Base-by-base conservation (phyloP, 2,888 invertebrate species). In the Asteroscopus sphinx region DNA sequence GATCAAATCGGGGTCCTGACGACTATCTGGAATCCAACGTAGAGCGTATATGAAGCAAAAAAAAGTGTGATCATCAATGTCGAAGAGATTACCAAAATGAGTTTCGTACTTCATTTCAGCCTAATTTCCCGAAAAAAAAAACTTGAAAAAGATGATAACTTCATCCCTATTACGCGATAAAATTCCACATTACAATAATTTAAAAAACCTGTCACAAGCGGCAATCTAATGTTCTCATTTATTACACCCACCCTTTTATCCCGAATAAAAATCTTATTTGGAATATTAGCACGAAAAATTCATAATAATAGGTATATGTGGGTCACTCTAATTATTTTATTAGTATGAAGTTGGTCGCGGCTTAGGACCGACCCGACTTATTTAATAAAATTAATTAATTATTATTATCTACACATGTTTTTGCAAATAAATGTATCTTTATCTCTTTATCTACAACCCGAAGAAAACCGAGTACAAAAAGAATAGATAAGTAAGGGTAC, bases 331-430 rank as follows among this genome's bases (percentile, higher is more conserved):
- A 76, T 77, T 68, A 68, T 77, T 74, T 74, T 58, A 79, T 77
- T 71, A 73, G 53, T 40, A 49, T 51, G 54, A 70, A 71, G 56
- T 65, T 61, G 44, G 49, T 61, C 53, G 46, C 40, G 48, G 57
- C 58, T 66, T 61, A 67, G 35, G 46, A 46, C 42, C 25, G 42
- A 36, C 51, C 51, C 53, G 52, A 68, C 60, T 77, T 77, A 74
- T 72, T 73, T 73, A 74, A 71, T 80, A 75, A 73, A 65, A 69
- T 59, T 69, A 67, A 61, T 71, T 69, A n/a, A n/a, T n/a, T n/a
- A n/a, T n/a, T n/a, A n/a, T n/a, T n/a, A n/a, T n/a, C n/a, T n/a
- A n/a, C n/a, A n/a, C n/a, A n/a, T n/a, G n/a, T n/a, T n/a, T n/a
- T n/a, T n/a, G n/a, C n/a, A n/a, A n/a, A n/a, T n/a, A n/a, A n/a